Evolutionary conservation across 1,140 invertebrate species (phyloP), one percentile per base, ranked within the genome.

Genomic region (Nasonia giraulti): DNA sequence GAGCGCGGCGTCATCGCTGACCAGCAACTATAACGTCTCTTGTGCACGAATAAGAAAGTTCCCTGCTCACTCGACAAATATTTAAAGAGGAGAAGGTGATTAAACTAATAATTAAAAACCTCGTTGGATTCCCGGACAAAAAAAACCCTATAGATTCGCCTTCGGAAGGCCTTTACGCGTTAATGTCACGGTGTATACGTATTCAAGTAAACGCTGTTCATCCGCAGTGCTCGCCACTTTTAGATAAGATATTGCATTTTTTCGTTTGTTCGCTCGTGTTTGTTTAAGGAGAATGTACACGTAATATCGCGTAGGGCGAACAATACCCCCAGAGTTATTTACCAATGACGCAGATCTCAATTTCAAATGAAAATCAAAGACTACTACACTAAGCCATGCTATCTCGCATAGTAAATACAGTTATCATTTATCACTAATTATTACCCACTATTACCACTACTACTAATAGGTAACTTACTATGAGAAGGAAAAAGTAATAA

Each of bases 291-390:
- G 31, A 40, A 37, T 50, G 4, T 68, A 27, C 11, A 69, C 37
- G 50, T 79, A 23, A 37, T 79, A 68, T 68, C n/a, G 33, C 10
- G 27, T 68, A 44, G 62, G 31, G 55, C 55, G 20, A 17, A 50
- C 20, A 31, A 71, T 33, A 44, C 47, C 40, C 17, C 71, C 33
- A 23, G 68, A 37, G 17, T 75, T 84, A 47, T 44, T 75, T 84
- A 78, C 37, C 77, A 80, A 80, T 84, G 47, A 74, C 66, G 50
- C 11, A 66, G 78, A 85, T 85, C 78, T 85, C 78, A 80, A 75
- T 68, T 85, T 81, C 3, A 44, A 80, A 80, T 68, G 23, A n/a
- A 85, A 76, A 76, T 85, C 71, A 80, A 85, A 85, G 83, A 85
- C 78, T 85, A 80, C 68, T 80, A 69, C 78, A 85, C 71, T 76